Evolutionary conservation across 2,888 invertebrate genomes (phyloP), one percentile per base, ranked within the genome.

Genomic region (Tachystola acroxantha): DNA sequence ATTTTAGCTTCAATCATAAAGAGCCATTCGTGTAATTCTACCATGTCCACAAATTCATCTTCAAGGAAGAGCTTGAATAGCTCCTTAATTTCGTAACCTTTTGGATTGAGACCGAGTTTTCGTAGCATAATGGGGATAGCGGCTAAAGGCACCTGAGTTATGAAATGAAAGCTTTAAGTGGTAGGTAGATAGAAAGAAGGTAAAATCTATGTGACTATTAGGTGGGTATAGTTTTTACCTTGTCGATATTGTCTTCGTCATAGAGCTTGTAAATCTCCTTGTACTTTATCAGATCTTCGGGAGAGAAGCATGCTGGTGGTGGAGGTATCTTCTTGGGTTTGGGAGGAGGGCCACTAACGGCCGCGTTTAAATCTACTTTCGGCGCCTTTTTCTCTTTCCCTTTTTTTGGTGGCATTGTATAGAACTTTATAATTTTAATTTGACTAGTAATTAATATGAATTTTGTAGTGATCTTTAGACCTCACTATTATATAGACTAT

Each of bases 1-100:
- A 81, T 72, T 53, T 86, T 86, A 4, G 74, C 76, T 57, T 86
- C 86, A n/a, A 86, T 68, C 80, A 86, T 86, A 29, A 71, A 66
- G 7, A 73, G 50, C 62, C 66, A 85, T 42, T 85, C 84, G 39
- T 79, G 79, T 10, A 60, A 70, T 38, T 84, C 82, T 0, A 85
- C 76, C 0, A 71, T 78, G 32, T 86, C 86, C 0, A 80, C 82
- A 0, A 64, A 50, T 2, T 86, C 84, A 34, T 85, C 84, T 64
- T 85, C 86, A 1, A 86, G 57, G 45, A 84, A 77, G 30, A 50
- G 51, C 36, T 41, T 43, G 27, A 60, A 81, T 0, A 86, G 50
- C 38, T 74, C 48, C 2, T 61, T 43, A 22, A 85, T 43, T 59
- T 86, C 76, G 1, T 58, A 66, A 0, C 65, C 56, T 54, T 81